Evolutionary conservation across 1,140 invertebrate genomes (phyloP).

Genomic region (Drosophila albomicans): DNA sequence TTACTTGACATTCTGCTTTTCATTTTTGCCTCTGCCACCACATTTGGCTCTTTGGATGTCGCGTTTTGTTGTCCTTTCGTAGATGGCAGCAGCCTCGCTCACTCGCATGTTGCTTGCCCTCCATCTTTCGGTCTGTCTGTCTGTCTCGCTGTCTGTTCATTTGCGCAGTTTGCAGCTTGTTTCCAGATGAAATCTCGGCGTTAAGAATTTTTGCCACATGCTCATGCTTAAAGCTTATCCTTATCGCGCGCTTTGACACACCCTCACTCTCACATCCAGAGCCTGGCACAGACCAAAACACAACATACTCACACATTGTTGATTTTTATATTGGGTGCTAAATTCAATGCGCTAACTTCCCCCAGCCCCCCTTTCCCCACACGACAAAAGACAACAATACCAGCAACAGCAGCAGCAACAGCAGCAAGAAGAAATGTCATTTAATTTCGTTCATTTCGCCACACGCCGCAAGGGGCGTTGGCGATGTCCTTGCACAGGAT

Average conservation of each 20-base stretch:
- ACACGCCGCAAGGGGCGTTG: slow-evolving; percentile 23
- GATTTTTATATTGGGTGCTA: slow-evolving; percentile 69
- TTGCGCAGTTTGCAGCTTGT: slow-evolving; percentile 51
- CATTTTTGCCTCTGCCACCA: slow-evolving; percentile 27
- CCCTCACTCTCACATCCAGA: slow-evolving; percentile 5
- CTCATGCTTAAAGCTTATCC: slow-evolving; percentile 65
- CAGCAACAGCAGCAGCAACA: slow-evolving; percentile 6
- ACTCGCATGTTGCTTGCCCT: neutral
- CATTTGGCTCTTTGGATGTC: slow-evolving; percentile 12
- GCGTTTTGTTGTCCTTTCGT: neutral
- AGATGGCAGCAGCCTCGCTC: neutral
- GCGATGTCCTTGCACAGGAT: slow-evolving; percentile 64
- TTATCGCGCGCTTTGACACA: slow-evolving; percentile 46
- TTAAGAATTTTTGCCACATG: slow-evolving; percentile 59
- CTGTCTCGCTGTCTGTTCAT: slow-evolving; percentile 35
- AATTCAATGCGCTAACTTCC: slow-evolving; percentile 53
- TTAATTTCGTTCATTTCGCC: slow-evolving; percentile 63
- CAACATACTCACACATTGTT: slow-evolving; percentile 58
- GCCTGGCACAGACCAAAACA: slow-evolving; percentile 15
- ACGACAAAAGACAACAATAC: slow-evolving; percentile 14
- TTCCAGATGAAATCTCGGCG: slow-evolving; percentile 59
- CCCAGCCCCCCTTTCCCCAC: neutral
- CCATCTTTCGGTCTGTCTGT: slow-evolving; percentile 5
- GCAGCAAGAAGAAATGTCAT: slow-evolving; percentile 56
- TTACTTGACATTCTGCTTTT: slow-evolving; percentile 67